Conservation (phyloP, 2,888 invertebrate species). For the Rotaria magnacalcarata region DNA sequence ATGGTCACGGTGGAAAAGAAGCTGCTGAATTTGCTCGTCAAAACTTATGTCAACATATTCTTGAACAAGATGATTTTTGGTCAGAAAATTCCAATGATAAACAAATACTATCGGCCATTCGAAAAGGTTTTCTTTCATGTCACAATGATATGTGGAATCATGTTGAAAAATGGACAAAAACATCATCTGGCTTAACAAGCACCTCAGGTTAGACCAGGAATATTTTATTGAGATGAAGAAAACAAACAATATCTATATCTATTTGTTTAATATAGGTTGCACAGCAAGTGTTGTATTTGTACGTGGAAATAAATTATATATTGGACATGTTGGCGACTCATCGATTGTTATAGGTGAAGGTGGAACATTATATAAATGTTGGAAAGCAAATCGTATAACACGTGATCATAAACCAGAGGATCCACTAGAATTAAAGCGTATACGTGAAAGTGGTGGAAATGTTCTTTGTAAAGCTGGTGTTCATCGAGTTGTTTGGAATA, state of each 20-base stretch:
- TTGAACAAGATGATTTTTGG: slow-evolving; percentile 73
- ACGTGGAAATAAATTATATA: slow-evolving; percentile 80
- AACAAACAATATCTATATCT: not conserved
- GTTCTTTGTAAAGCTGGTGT: slow-evolving; percentile 75
- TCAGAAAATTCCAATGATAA: slow-evolving; percentile 69
- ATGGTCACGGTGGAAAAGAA: slow-evolving; percentile 87
- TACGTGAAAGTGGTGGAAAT: slow-evolving; percentile 64
- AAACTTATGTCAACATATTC: slow-evolving; percentile 87
- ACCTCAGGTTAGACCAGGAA: slow-evolving; percentile 73
- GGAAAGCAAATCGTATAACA: slow-evolving; percentile 49
- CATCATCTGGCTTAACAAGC: slow-evolving; percentile 85
- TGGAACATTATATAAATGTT: slow-evolving; percentile 28
- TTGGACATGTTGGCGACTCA: slow-evolving; percentile 97
- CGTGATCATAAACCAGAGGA: slow-evolving; percentile 91
- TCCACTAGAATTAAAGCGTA: slow-evolving; percentile 74
- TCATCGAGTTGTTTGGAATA: slow-evolving; percentile 91
- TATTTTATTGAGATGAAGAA: not conserved
- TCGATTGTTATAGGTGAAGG: slow-evolving; percentile 75
- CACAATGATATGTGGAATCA: slow-evolving; percentile 97
- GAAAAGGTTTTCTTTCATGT: slow-evolving; percentile 87
- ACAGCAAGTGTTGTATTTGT: slow-evolving; percentile 94
- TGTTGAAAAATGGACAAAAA: slow-evolving; percentile 93
- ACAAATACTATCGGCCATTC: slow-evolving; percentile 83
- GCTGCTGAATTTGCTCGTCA: slow-evolving; percentile 84
- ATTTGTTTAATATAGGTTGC: not conserved